A percentile compares a stretch with the other conserved stretches of the same genome.
phyloP scores from a whole-genome alignment of 2,113 vertebrate genomes.

The Pseudolaguvia tuberculata region DNA sequence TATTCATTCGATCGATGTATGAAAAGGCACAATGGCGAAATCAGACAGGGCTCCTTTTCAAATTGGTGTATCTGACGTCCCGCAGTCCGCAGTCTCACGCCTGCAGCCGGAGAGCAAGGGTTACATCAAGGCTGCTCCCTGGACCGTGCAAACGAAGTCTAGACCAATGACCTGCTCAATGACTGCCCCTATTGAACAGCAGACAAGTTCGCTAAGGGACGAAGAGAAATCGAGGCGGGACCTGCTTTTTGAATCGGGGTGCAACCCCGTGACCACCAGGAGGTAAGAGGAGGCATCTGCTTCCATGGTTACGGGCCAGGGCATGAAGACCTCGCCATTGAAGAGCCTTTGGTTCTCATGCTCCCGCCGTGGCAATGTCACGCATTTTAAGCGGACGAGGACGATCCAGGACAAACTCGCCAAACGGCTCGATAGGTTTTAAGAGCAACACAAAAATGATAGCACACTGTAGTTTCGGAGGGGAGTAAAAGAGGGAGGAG shows the following conservation, averaged over 20 bases:
- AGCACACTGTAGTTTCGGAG: conserved; percentile 76
- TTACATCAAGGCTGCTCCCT: conserved; percentile 96
- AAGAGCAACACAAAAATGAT: conserved; percentile 82
- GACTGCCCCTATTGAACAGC: conserved; percentile 86
- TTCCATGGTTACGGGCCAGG: conserved; percentile 98
- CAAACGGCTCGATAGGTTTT: conserved; percentile 68
- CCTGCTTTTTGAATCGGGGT: conserved; percentile 84
- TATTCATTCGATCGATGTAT: conserved; percentile 99
- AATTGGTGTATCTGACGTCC: conserved; percentile 89
- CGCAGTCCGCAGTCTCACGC: conserved; percentile 85
- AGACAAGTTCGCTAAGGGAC: conserved; percentile 88
- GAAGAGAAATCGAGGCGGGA: conserved; percentile 87
- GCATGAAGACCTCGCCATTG: conserved; percentile 93
- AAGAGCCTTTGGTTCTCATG: conserved; percentile 91
- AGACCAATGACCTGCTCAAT: conserved; percentile 96
- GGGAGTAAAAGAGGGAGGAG: conserved; percentile 40
- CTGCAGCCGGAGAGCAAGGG: conserved; percentile 86
- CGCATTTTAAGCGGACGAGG: conserved; percentile 82
- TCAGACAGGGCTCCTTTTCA: conserved; percentile 95
- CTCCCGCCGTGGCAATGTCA: conserved; percentile 88
- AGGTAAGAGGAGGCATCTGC: conserved; percentile 97
- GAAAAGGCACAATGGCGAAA: conserved; percentile 99
- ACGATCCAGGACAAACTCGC: conserved; percentile 77
- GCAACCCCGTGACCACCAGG: conserved; percentile 89
- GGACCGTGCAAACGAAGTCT: conserved; percentile 91